Conservation (phyloP, 2,113 vertebrate genomes). For the Marcusenius ussheri region DNA sequence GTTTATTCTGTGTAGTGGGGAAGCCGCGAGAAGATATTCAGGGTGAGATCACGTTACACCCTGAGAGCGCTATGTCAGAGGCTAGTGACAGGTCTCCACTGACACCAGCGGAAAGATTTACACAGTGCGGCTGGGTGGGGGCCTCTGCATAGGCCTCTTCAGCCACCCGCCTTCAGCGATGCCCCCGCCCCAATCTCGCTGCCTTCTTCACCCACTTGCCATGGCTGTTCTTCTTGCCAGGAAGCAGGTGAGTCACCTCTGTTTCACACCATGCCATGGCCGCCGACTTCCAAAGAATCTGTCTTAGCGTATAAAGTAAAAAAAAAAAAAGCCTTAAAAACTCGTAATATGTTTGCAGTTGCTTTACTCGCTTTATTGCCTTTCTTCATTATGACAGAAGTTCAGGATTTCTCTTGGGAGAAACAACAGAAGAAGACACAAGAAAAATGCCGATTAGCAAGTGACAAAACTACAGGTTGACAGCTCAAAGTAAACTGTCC, state of each 20-base stretch:
- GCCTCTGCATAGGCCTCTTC: background rate
- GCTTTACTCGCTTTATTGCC: background rate
- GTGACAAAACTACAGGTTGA: background rate
- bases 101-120: slow-evolving; percentile 1
- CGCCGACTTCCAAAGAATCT: background rate
- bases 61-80: background rate
- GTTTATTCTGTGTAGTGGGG: background rate
- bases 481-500: background rate
- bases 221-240: background rate
- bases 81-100: background rate
- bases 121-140: background rate
- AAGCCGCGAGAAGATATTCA: background rate
- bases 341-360: background rate
- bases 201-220: background rate
- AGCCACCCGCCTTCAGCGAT: background rate
- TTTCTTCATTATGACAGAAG: background rate
- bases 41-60: background rate
- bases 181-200: background rate
- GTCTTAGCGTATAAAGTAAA: background rate
- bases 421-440: background rate
- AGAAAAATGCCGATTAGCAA: background rate
- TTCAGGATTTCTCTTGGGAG: background rate
- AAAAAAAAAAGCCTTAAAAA: background rate
- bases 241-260: background rate
- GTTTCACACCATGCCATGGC: background rate